phyloP scores from a whole-genome alignment of 2,797 vertebrate species.

The Gobionotothen gibberifrons region DNA sequence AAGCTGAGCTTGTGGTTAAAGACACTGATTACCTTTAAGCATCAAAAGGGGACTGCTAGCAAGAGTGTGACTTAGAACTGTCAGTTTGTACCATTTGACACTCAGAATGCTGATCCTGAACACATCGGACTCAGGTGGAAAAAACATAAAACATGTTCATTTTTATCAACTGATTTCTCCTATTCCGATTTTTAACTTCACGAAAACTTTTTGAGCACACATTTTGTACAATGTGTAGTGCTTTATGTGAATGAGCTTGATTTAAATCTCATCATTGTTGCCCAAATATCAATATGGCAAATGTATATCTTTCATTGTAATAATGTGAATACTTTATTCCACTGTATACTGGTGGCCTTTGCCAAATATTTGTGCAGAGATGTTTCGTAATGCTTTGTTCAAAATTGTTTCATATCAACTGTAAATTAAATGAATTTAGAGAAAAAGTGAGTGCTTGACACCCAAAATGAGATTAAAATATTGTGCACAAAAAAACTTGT shows the following conservation, averaged over 20 bases:
- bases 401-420: constrained; percentile 40
- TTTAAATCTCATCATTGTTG: constrained; percentile 34
- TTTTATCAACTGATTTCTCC: constrained; percentile 4
- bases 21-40: constrained; percentile 24
- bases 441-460: neutral
- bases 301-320: constrained; percentile 38
- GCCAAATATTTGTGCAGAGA: constrained; percentile 56
- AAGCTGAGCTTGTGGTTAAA: constrained; percentile 1
- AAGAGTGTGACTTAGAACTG: constrained; percentile 17
- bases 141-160: neutral
- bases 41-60: constrained; percentile 12
- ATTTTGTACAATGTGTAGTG: constrained; percentile 32
- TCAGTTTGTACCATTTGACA: constrained; percentile 18
- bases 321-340: constrained; percentile 64
- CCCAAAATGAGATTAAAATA: constrained; percentile 13
- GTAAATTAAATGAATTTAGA: constrained; percentile 30
- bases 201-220: constrained; percentile 20
- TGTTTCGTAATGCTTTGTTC: constrained; percentile 39
- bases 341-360: constrained; percentile 37
- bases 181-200: constrained; percentile 22
- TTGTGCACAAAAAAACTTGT: constrained; percentile 8
- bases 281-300: constrained; percentile 29
- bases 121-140: constrained; percentile 2
- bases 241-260: constrained; percentile 43
- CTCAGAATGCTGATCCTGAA: constrained; percentile 23